phyloP scores from a whole-genome alignment of 2,888 invertebrate genomes.

The Congeria kusceri region DNA sequence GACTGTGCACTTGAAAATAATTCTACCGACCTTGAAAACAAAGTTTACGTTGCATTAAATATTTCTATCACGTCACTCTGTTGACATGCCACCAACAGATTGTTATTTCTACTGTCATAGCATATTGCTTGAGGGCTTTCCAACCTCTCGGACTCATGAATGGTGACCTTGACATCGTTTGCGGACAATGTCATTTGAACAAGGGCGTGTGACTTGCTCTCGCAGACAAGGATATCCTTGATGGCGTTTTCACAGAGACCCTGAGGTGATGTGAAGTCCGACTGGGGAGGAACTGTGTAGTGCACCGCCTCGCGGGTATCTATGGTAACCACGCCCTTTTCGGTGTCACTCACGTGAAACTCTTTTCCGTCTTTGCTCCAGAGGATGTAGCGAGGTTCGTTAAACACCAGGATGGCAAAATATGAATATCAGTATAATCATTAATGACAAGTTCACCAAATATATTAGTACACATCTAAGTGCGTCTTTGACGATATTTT shows the following conservation, averaged over 20 bases:
- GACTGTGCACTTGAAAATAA: no score
- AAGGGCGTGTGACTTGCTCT: background rate
- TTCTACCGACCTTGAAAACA: no score
- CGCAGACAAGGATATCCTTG: background rate
- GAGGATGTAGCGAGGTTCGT: no score
- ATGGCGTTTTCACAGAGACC: background rate
- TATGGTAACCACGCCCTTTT: conserved; percentile 8
- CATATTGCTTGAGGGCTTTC: conserved; percentile 4
- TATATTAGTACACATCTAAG: no score
- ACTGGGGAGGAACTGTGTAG: background rate
- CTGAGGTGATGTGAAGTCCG: background rate
- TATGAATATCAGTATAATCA: no score
- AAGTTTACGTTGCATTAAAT: background rate
- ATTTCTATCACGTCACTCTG: background rate
- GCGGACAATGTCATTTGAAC: background rate
- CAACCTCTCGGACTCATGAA: conserved; percentile 3
- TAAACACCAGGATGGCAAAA: no score
- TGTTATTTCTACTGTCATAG: background rate
- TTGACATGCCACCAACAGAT: background rate
- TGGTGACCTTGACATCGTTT: background rate
- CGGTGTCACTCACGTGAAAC: background rate
- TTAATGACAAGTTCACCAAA: no score
- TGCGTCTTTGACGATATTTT: no score
- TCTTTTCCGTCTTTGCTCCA: background rate
- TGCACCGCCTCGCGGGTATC: background rate